Conservation (phyloP, 2,113 vertebrate species). For the Origma solitaria region DNA sequence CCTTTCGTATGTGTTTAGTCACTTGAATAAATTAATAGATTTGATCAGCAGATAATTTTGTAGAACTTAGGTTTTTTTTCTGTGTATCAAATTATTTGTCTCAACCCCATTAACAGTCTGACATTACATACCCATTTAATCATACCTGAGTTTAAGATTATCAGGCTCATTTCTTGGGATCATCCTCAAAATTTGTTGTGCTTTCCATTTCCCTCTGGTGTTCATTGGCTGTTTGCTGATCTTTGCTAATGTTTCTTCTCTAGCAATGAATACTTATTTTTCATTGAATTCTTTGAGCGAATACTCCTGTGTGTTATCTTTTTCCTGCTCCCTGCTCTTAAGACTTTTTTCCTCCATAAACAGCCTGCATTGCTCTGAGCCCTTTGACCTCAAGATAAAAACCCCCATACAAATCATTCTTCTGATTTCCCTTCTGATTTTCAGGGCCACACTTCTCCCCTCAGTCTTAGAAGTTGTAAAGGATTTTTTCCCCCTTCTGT, state of each 20-base stretch:
- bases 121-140: neutral
- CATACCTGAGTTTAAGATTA: neutral
- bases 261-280: constrained; percentile 15
- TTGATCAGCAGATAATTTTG: neutral
- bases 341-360: constrained; percentile 9
- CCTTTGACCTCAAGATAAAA: constrained; percentile 59
- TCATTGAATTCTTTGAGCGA: constrained; percentile 1
- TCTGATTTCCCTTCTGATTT: constrained; percentile 4
- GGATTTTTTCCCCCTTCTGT: neutral
- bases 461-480: neutral
- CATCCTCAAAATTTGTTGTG: neutral
- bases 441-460: neutral
- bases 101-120: neutral
- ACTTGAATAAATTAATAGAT: neutral
- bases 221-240: constrained; percentile 3
- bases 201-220: neutral
- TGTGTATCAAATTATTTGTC: neutral
- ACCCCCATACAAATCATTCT: neutral
- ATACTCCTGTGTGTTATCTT: neutral
- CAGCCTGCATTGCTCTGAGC: neutral
- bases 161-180: neutral
- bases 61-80: neutral
- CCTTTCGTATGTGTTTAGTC: neutral
- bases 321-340: neutral
- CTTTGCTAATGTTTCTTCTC: constrained; percentile 6